Evolutionary conservation across 1,140 invertebrate species (phyloP), one percentile per base, ranked within the genome.

Genomic region (Aphaenogaster ashmeadi): DNA sequence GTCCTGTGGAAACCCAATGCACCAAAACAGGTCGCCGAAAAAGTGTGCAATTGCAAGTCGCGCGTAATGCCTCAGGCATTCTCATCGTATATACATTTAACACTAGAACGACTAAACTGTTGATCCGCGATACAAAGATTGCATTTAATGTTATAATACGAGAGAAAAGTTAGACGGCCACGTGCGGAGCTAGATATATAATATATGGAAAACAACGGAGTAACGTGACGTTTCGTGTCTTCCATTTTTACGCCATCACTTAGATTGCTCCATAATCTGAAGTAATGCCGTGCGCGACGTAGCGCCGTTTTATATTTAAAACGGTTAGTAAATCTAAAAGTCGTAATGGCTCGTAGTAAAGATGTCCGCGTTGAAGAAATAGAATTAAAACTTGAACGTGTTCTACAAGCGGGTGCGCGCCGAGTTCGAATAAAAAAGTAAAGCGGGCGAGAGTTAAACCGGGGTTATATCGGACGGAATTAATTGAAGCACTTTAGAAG

Each of bases 401-500:
- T 72, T 83, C 38, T 69, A 44, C 77, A 56, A 83, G 52, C 38
- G 38, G 64, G 50, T n/a, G 50, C 21, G 66, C 50, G 80, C 11
- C 11, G 21, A 41, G 38, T 72, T 83, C 13, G 67, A 74, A 47
- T 74, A 74, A 81, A 81, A 83, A 83, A 72, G 67, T 36, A 15
- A 83, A n/a, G 67, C 67, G 18, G 74, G 79, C 79, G 80, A 83
- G 80, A 72, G 21, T 72, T 72, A 41, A 71, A 18, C 50, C 21
- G 52, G 66, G 67, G 80, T 83, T 83, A 83, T 83, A 83, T 74
- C 80, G 67, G 38, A 83, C 36, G 80, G 67, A 83, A 74, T 72
- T 83, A 83, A 83, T 83, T 83, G 80, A 74, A 74, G 80, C 67
- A 74, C 80, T 74, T 83, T 74, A 72, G 41, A 72, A 74, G 80